Evolutionary conservation across 2,888 invertebrate genomes (phyloP), one percentile per base, ranked within the genome.

Genomic region (Hololepta plana): DNA sequence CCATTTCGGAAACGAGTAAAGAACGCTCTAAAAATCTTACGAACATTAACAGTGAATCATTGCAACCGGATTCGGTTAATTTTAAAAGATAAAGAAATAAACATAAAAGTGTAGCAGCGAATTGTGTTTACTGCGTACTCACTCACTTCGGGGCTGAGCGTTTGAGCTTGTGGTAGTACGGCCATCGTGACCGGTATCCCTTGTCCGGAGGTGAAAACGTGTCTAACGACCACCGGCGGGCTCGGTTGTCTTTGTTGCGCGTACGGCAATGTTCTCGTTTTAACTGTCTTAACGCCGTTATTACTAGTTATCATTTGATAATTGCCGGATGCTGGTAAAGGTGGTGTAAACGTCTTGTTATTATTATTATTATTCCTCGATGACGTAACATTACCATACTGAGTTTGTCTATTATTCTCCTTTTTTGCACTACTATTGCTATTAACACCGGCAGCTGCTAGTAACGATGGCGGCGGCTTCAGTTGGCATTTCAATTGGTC

Each of bases 401-500:
- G 59, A 5, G 56, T 55, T 24, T 50, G 38, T n/a, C n/a, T n/a
- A 33, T 37, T 42, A 31, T 36, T 40, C 24, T 50, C 47, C 15
- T 33, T 38, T 28, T 46, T 46, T 7, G 7, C 10, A 21, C 7
- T 21, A 10, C 9, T 21, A 9, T 10, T 9, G 10, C 22, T 21
- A 21, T 10, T 21, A 21, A 7, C 22, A 29, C 29, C 20, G 2
- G 45, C 46, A 3, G 50, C 59, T 12, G 67, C 64, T 26, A 80
- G 57, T 33, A 81, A 59, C 32, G 81, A 76, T 3, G 85, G 82
- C 8, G 85, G 85, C 21, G 85, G 85, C 36, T 84, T 75, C 39
- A 87, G 54, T 48, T 87, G 87, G 4, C 79, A 79, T 30, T 80
- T 71, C 24, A 87, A 54, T 42, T 84, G 84, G 47, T 87, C 84